These are phyloP conservation scores for Sebastes glaucus DNA, from an alignment of 2,797 vertebrate species.

Conservation along the genomic window DNA sequence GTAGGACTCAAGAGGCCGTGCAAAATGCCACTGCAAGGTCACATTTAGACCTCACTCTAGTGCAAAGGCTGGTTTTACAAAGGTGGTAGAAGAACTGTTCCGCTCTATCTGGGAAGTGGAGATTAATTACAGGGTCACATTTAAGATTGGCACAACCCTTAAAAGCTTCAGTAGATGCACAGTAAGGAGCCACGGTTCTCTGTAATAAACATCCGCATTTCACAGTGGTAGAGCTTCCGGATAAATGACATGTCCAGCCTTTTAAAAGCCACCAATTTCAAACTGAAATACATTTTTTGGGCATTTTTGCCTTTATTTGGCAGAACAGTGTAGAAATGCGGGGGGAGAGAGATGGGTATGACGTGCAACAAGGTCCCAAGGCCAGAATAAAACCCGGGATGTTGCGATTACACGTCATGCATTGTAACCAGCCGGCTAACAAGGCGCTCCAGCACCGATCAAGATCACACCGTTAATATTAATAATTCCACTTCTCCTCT, in stretches of 20 bases:
- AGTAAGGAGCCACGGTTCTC: neutral
- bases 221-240: slow-evolving; percentile 5
- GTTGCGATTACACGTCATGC: neutral
- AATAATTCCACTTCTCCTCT: neutral
- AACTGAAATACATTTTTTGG: neutral
- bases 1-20: slow-evolving; percentile 39
- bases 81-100: slow-evolving; percentile 2
- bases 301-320: neutral
- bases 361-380: neutral
- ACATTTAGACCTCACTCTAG: slow-evolving; percentile 7
- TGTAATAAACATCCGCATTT: slow-evolving; percentile 22
- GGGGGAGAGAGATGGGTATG: neutral
- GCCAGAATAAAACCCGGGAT: neutral
- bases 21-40: slow-evolving; percentile 39
- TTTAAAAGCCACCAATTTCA: slow-evolving; percentile 14
- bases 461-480: neutral
- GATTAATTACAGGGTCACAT: slow-evolving; percentile 37
- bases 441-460: neutral
- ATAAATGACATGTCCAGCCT: slow-evolving; percentile 16
- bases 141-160: slow-evolving; percentile 5
- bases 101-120: neutral
- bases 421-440: neutral
- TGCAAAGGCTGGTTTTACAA: slow-evolving; percentile 15
- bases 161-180: slow-evolving; percentile 6
- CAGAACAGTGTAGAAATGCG: neutral